Percentiles rank a stretch among this genome's conserved stretches.
Evolutionary conservation across 2,113 vertebrate species (phyloP).

Genomic region (Garra rufa): DNA sequence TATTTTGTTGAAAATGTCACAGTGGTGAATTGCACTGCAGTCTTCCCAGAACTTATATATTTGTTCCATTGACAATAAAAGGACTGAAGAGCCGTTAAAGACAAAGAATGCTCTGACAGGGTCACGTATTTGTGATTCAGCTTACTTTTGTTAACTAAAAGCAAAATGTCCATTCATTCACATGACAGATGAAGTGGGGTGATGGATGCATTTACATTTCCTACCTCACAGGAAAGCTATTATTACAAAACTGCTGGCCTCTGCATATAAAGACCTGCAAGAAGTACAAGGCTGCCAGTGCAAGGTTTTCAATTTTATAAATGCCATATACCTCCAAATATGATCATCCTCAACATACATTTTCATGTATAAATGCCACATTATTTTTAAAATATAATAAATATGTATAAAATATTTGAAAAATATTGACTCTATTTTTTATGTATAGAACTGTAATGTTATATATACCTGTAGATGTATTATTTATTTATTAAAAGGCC

Average conservation of each 20-base stretch:
- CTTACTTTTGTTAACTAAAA: background rate
- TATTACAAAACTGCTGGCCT: constrained; percentile 18
- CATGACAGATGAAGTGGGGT: background rate
- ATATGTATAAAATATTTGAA: no score
- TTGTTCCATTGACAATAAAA: background rate
- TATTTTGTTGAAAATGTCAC: background rate
- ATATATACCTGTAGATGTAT: no score
- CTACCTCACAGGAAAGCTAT: background rate
- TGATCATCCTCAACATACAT: background rate
- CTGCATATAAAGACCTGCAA: constrained; percentile 27
- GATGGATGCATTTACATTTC: constrained; percentile 9
- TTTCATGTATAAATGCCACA: no score
- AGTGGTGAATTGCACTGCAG: background rate
- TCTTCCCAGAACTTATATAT: background rate
- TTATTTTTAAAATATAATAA: no score
- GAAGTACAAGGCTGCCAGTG: background rate
- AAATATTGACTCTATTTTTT: no score
- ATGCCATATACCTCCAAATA: background rate
- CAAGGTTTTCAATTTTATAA: background rate
- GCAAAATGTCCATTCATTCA: background rate
- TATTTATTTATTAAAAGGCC: no score
- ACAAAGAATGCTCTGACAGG: background rate
- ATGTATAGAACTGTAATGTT: no score
- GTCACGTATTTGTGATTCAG: background rate
- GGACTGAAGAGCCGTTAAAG: background rate